Evolutionary conservation across 35 echinoderm and acorn worm genomes (phyloP), one percentile per base, ranked within the genome.

Genomic region (Hemicentrotus pulcherrimus): DNA sequence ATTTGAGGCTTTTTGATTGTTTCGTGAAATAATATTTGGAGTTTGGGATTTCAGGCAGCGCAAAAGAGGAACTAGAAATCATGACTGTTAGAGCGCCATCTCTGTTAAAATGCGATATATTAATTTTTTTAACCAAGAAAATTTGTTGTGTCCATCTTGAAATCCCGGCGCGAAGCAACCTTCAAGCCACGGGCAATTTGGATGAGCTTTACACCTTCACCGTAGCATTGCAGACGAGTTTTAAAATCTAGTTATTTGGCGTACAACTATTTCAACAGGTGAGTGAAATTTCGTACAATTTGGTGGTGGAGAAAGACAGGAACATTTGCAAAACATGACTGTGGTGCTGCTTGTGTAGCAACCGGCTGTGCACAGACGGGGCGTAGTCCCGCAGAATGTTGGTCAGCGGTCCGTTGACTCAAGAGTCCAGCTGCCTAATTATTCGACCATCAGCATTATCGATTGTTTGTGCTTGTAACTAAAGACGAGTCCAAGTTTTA

Each of bases 181-280:
- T 90, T 90, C 88, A 90, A 90, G 88, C 88, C 88, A 90, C 88
- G 88, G 88, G 88, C 88, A 90, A 90, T 30, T 90, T 90, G 88
- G 88, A 90, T 90, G 32, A 90, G 19, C 32, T 45, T 90, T 90
- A 4, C 32, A 90, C 46, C 88, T 47, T 47, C 32, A 6, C 18
- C 12, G 12, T 47, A 90, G 88, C 14, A 47, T 3, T 45, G 4
- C 32, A 18, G 32, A 30, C 32, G 6, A 19, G 12, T 90, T 45
- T 45, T 16, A 90, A 19, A 47, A 47, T 11, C 88, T 45, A 46
- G 32, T 32, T 47, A 45, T 90, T 47, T 45, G 13, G 0, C 11
- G 0, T 8, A 90, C 88, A 45, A 16, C n/a, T 30, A 46, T 90
- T n/a, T 47, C 19, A 90, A 90, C 1, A 33, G 88, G 88, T 90